Evolutionary conservation across 2,113 vertebrate genomes (phyloP), one percentile per base, ranked within the genome.

Genomic region (Eubucco bourcierii): DNA sequence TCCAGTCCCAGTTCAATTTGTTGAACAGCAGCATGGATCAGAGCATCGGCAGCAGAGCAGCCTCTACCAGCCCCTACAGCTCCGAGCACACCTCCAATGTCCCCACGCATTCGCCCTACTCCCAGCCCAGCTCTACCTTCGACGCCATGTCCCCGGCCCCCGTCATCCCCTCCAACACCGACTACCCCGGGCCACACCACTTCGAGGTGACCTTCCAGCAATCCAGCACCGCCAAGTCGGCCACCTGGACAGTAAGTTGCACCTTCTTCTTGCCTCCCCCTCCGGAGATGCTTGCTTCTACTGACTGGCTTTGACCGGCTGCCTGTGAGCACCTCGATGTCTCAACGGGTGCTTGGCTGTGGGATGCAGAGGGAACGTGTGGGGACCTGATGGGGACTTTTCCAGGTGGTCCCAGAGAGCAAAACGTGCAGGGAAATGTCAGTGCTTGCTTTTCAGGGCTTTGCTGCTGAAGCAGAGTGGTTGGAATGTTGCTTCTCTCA

Each of bases 151-250:
- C 99, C 31, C 99, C 99, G 1, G 99, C 99, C 1, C 99, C 99
- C 0, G 98, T 98, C 97, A 99, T 99, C 98, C 99, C 99, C 84
- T 99, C 99, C 97, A 99, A 99, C 98, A 98, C 99, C 3, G 99
- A 99, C 98, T 99, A 99, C 96, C 99, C 99, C 0, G 99, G 99
- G 37, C 98, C 98, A 16, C 99, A 99, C 94, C 97, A 97, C 98
- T 99, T 99, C 74, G 99, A 99, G 95, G 99, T 99, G 97, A 99
- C 99, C 96, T 99, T 99, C 97, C 99, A 99, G 97, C 99, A 99
- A 88, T 99, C 99, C 64, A 99, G 99, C 98, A 99, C 99, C 0
- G 99, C 99, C 95, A 99, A 99, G 87, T 99, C 99, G 0, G 99
- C 99, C 96, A 99, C 99, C 95, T 99, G 99, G 99, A 99, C 99